Conservation (phyloP, 2,888 invertebrate genomes). For the Geotrupes spiniger region DNA sequence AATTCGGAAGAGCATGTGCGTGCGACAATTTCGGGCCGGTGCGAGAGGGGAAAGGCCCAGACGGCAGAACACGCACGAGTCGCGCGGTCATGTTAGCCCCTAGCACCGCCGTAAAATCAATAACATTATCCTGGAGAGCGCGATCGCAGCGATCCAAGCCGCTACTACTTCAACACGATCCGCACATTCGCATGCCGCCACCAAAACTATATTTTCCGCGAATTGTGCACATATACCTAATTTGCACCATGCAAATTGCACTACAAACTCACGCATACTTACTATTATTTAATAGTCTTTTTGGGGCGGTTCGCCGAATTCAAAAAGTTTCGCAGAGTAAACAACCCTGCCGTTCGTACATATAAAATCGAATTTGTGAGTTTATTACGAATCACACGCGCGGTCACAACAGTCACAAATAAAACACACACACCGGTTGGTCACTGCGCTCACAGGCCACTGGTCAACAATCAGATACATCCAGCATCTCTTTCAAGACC, state of each 20-base stretch:
- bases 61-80: slow-evolving; percentile 33
- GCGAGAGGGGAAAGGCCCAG: slow-evolving; percentile 29
- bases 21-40: slow-evolving; percentile 33
- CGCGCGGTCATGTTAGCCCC: slow-evolving; percentile 37
- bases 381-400: slow-evolving; percentile 19
- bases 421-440: slow-evolving; percentile 17
- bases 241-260: slow-evolving; percentile 6
- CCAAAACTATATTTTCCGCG: not conserved
- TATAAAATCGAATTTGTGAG: not conserved
- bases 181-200: slow-evolving; percentile 1
- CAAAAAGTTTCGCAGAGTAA: not conserved
- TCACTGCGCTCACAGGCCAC: slow-evolving; percentile 24
- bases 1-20: slow-evolving; percentile 29
- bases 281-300: slow-evolving; percentile 4
- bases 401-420: slow-evolving; percentile 23
- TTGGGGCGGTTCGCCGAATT: not conserved
- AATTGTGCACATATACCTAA: not conserved
- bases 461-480: slow-evolving; percentile 29
- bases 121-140: slow-evolving; percentile 45
- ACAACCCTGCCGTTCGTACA: not conserved
- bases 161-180: slow-evolving; percentile 15
- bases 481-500: slow-evolving; percentile 31
- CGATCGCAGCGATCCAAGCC: slow-evolving; percentile 36
- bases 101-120: slow-evolving; percentile 47
- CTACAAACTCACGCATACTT: slow-evolving; percentile 7